phyloP scores from a whole-genome alignment of 2,797 vertebrate genomes.

The Poecilia picta region DNA sequence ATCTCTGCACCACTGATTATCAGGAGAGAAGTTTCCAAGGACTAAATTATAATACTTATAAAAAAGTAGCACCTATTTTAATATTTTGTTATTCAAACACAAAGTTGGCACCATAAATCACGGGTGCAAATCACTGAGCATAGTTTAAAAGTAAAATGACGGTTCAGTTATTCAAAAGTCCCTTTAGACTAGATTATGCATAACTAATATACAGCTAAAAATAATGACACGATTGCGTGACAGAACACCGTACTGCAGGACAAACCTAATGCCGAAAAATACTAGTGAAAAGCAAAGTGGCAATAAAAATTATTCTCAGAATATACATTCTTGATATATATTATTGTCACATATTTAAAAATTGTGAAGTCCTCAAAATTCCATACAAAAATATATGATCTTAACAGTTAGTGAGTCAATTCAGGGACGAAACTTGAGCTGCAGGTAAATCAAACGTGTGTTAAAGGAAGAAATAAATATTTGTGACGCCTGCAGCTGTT shows the following conservation, averaged over 20 bases:
- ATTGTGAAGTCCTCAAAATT: not conserved
- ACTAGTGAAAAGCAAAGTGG: not conserved
- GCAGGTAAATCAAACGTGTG: not conserved
- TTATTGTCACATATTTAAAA: not conserved
- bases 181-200: not conserved
- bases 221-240: not conserved
- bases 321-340: not conserved
- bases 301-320: not conserved
- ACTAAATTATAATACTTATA: slow-evolving; percentile 62
- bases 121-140: slow-evolving; percentile 8
- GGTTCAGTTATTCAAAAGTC: not conserved
- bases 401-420: not conserved
- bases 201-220: not conserved
- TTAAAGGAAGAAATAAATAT: not conserved
- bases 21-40: slow-evolving; percentile 67
- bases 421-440: not conserved
- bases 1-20: slow-evolving; percentile 57
- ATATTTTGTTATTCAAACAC: slow-evolving; percentile 63
- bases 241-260: not conserved
- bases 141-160: not conserved
- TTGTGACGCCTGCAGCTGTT: not conserved
- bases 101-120: slow-evolving; percentile 61
- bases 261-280: not conserved
- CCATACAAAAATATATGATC: not conserved
- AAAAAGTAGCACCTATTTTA: slow-evolving; percentile 38